Evolutionary conservation across 2,797 vertebrate genomes (phyloP), one percentile per base, ranked within the genome.

Genomic region (Fratercula arctica): DNA sequence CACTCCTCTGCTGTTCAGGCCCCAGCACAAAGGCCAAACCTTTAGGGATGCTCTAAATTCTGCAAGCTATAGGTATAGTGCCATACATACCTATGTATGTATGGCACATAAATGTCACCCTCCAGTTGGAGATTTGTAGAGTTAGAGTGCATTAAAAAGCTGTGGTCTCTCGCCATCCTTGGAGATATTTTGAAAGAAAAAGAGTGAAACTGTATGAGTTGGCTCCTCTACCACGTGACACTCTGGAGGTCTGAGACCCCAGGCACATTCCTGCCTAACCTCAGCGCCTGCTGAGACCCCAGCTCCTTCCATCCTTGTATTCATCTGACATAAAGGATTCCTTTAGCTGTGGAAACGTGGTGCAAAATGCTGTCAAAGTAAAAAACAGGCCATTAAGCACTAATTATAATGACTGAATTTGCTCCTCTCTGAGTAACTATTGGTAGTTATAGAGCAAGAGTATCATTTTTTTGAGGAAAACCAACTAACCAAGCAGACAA

Each of bases 31-130:
- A 84, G 69, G 69, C 84, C 77, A 92, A 57, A 67, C 41, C 37
- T 66, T 92, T 93, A 94, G 92, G 86, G 89, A 76, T 1, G 29
- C 20, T 76, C 63, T 96, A 91, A 96, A 96, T 95, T 93, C 90
- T 80, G 68, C 90, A 51, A 79, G 54, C 43, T 61, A 79, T 96
- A 87, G 59, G 92, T 95, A 78, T 60, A 90, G 90, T 95, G 96
- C 88, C 96, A 93, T 90, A 90, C 84, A 94, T 94, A 93, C 69
- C 1, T 4, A 1, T 0, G 28, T 64, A 90, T 92, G 39, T 90
- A 78, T 92, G 90, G 90, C 73, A 92, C 74, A 25, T 25, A 61
- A 66, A 35, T 61, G 51, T 80, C 39, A 45, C 33, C 68, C 10
- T 86, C 53, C 33, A 67, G 48, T 2, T 87, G 81, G 63, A 91